Conservation (phyloP, 2,888 invertebrate species). For the Nomada hirtipes region DNA sequence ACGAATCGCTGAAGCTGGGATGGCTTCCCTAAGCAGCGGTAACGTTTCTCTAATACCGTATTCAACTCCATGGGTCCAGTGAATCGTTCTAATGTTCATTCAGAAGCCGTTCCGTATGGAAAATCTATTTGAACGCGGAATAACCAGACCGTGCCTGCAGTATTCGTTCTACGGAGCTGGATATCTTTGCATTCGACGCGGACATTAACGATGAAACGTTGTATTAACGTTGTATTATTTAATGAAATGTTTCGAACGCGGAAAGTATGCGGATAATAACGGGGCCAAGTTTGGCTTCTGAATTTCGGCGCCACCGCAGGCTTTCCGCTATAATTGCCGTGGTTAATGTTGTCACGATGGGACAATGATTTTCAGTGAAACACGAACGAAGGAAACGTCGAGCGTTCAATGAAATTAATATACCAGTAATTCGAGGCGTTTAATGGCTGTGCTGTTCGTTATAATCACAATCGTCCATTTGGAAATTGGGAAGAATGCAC, state of each 20-base stretch:
- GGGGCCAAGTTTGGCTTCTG: neutral
- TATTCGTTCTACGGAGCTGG: constrained; percentile 61
- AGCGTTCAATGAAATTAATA: constrained; percentile 6
- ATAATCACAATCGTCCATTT: neutral
- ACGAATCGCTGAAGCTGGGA: constrained; percentile 50
- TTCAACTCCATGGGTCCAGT: constrained; percentile 73
- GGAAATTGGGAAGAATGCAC: neutral
- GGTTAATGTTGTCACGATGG: constrained; percentile 19
- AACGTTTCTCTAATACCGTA: constrained; percentile 77
- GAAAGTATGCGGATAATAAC: neutral
- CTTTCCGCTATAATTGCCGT: neutral
- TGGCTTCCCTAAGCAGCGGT: constrained; percentile 57
- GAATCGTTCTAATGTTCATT: constrained; percentile 78
- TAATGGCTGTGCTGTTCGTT: neutral
- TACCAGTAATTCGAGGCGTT: neutral
- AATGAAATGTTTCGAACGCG: constrained; percentile 26
- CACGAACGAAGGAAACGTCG: constrained; percentile 6
- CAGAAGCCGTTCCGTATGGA: constrained; percentile 73
- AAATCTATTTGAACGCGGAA: constrained; percentile 71
- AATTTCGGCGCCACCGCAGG: constrained; percentile 1
- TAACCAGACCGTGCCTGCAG: constrained; percentile 70
- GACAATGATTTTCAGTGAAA: constrained; percentile 21
- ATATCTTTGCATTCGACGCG: constrained; percentile 23
- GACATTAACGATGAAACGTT: constrained; percentile 26
- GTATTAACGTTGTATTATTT: constrained; percentile 12